Conservation (phyloP, 2,113 vertebrate genomes). For the Amphiprion percula region DNA sequence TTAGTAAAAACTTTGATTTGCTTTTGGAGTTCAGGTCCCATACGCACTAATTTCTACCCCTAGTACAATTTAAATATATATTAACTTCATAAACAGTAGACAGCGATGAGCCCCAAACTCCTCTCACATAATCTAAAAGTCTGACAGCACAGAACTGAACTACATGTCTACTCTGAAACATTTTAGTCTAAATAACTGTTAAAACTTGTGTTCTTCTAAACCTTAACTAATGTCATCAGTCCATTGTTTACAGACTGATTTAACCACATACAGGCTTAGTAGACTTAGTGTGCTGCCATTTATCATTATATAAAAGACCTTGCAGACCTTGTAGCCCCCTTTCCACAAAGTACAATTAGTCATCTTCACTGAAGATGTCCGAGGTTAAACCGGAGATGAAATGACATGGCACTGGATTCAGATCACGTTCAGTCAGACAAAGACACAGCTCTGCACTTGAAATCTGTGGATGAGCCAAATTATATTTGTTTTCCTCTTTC, state of each 20-base stretch:
- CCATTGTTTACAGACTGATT: conserved; percentile 69
- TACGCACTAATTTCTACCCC: conserved; percentile 67
- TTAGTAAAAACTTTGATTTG: conserved; percentile 60
- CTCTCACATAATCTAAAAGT: conserved; percentile 52
- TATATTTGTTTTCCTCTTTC: no score
- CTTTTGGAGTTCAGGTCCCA: conserved; percentile 57
- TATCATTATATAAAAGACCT: conserved; percentile 26
- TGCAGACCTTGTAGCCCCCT: background rate
- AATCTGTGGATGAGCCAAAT: conserved; percentile 11
- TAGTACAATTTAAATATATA: conserved; percentile 78
- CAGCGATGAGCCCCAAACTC: conserved; percentile 48
- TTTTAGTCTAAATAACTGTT: conserved; percentile 54
- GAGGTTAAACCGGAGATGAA: conserved; percentile 39
- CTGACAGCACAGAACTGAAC: conserved; percentile 58
- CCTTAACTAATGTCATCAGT: conserved; percentile 53
- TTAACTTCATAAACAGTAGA: conserved; percentile 74
- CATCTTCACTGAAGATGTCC: conserved; percentile 77
- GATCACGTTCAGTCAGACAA: conserved; percentile 60
- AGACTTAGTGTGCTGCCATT: conserved; percentile 12
- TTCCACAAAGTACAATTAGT: conserved; percentile 25
- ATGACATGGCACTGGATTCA: conserved; percentile 43
- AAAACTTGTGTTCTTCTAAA: conserved; percentile 38
- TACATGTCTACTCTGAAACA: conserved; percentile 65
- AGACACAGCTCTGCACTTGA: conserved; percentile 4
- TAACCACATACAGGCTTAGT: conserved; percentile 19